Percentiles rank a stretch among this genome's conserved stretches.
Conservation (phyloP, 1,140 invertebrate species). For the Andricus grossulariae region DNA sequence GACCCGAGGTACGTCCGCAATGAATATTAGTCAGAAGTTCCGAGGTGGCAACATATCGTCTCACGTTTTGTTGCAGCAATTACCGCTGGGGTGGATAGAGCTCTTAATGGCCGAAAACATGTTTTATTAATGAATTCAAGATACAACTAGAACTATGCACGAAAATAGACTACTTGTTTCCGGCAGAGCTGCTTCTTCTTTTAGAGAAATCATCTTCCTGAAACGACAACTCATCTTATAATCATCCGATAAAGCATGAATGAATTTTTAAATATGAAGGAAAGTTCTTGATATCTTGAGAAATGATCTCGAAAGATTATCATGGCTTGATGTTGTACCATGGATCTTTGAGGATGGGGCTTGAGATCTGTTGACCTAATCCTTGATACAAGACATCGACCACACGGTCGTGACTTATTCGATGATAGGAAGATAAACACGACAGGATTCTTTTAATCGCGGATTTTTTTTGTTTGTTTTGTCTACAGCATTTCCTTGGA, state of each 20-base stretch:
- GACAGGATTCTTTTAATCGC: conserved; percentile 26
- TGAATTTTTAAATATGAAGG: conserved; percentile 1
- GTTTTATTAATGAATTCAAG: background rate
- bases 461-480: conserved; percentile 41
- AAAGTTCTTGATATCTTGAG: conserved; percentile 6
- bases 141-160: too few relatives aligned
- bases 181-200: background rate
- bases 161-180: conserved; percentile 45
- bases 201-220: conserved; percentile 8
- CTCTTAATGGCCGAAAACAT: conserved; percentile 44
- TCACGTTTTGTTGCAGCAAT: conserved; percentile 51
- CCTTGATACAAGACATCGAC: conserved; percentile 41
- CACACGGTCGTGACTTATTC: conserved; percentile 32
- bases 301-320: conserved; percentile 25
- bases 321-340: conserved; percentile 51
- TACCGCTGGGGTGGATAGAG: conserved; percentile 47
- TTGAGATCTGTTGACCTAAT: conserved; percentile 47
- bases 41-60: conserved; percentile 50
- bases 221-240: background rate
- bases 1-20: conserved; percentile 51
- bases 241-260: background rate
- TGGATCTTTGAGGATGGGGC: conserved; percentile 49
- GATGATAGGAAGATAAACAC: conserved; percentile 34
- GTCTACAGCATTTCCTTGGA: conserved; percentile 29
- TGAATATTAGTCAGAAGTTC: conserved; percentile 49